A percentile compares a stretch with the other conserved stretches of the same genome.
These are phyloP conservation scores for Matsumyia berberina DNA, from an alignment of 2,888 invertebrate genomes.

Conservation along the genomic window DNA sequence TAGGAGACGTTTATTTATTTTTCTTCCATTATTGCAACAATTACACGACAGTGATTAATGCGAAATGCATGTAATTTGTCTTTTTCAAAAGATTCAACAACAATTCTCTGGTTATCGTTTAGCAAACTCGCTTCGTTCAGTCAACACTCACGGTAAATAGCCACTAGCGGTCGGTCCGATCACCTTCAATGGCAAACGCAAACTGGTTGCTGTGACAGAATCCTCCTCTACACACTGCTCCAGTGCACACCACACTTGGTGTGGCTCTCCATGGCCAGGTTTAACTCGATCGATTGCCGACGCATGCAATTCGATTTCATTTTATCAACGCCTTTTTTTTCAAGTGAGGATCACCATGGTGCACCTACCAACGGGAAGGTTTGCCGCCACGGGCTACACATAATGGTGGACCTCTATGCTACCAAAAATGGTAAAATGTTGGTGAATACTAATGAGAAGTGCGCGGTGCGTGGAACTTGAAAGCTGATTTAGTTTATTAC, in stretches of 20 bases:
- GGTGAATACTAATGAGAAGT: slow-evolving; percentile 50
- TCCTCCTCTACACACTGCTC: slow-evolving; percentile 25
- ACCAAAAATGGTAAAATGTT: slow-evolving; percentile 62
- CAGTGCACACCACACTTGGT: neutral
- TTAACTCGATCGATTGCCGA: slow-evolving; percentile 53
- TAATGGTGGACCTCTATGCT: slow-evolving; percentile 25
- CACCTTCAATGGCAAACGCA: slow-evolving; percentile 71
- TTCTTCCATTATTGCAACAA: slow-evolving; percentile 47
- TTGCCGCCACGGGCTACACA: too few relatives aligned
- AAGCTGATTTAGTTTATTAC: slow-evolving; percentile 61
- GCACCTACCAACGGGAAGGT: neutral
- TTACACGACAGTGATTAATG: slow-evolving; percentile 73
- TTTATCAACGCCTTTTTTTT: slow-evolving; percentile 52
- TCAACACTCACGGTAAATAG: slow-evolving; percentile 32
- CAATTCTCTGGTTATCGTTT: slow-evolving; percentile 26
- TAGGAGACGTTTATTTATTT: slow-evolving; percentile 45
- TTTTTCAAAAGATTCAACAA: slow-evolving; percentile 44
- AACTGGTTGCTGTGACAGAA: slow-evolving; percentile 60
- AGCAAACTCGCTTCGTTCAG: slow-evolving; percentile 48
- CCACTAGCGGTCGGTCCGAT: slow-evolving; percentile 50
- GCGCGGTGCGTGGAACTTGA: slow-evolving; percentile 52
- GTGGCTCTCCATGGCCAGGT: slow-evolving; percentile 49
- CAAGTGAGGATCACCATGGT: slow-evolving; percentile 28
- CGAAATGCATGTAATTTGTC: slow-evolving; percentile 73
- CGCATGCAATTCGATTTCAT: slow-evolving; percentile 60